Percentiles rank a stretch among this genome's conserved stretches.
These are phyloP conservation scores for Ondatra zibethicus DNA, from an alignment of 2,113 vertebrate species.

Conservation along the genomic window DNA sequence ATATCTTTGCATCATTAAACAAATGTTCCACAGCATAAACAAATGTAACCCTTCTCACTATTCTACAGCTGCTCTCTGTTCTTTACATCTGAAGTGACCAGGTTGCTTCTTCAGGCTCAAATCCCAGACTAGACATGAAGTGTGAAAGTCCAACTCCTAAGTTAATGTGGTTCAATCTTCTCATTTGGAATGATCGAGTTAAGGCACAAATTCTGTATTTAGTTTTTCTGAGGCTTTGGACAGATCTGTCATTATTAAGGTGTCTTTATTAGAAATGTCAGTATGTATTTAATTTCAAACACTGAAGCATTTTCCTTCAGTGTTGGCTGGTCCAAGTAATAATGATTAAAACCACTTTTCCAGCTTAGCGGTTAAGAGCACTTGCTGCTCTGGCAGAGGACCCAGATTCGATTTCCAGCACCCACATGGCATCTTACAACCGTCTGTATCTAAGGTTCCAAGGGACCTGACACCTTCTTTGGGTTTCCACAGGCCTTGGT, in stretches of 20 bases:
- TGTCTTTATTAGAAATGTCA: not conserved
- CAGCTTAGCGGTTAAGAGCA: not conserved
- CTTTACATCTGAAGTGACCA: not conserved
- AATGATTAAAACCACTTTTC: not conserved
- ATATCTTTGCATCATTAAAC: no score
- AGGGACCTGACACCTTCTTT: not conserved
- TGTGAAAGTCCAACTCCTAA: not conserved
- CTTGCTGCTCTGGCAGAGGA: not conserved
- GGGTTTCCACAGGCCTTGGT: no score
- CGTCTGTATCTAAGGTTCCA: not conserved
- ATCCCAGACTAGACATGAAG: not conserved
- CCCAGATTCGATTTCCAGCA: not conserved
- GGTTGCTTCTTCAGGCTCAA: not conserved
- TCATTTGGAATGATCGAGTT: not conserved
- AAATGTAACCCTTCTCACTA: no score
- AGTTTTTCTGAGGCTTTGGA: not conserved
- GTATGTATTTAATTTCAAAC: slow-evolving; percentile 7
- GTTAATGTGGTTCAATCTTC: not conserved
- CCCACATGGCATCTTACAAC: not conserved
- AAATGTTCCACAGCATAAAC: no score
- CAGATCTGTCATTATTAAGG: slow-evolving; percentile 9
- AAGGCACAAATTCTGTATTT: not conserved
- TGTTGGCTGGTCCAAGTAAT: not conserved
- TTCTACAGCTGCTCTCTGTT: not conserved
- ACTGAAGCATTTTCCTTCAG: not conserved